phyloP scores from a whole-genome alignment of 2,797 vertebrate species.

The Gobionotothen gibberifrons region DNA sequence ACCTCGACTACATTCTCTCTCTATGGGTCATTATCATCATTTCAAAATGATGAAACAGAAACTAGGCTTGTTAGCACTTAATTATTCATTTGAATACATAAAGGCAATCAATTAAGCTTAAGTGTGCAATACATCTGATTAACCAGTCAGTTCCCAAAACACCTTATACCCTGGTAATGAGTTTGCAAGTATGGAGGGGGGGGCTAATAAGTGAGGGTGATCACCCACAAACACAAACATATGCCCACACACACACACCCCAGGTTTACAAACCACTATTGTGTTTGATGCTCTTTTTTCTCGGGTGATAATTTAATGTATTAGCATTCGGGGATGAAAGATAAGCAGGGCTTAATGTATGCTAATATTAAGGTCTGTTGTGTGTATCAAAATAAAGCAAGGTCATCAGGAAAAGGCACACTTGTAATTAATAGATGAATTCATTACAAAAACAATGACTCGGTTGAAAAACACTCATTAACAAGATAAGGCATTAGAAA shows the following conservation, averaged over 20 bases:
- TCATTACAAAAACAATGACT: conserved; percentile 78
- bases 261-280: conserved; percentile 32
- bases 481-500: conserved; percentile 73
- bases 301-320: conserved; percentile 72
- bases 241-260: conserved; percentile 25
- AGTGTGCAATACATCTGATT: conserved; percentile 87
- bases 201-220: conserved; percentile 64
- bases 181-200: conserved; percentile 71
- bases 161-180: conserved; percentile 81
- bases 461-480: conserved; percentile 70
- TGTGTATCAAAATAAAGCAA: conserved; percentile 77
- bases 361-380: conserved; percentile 77
- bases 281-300: conserved; percentile 36
- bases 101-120: conserved; percentile 86
- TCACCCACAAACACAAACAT: conserved; percentile 63
- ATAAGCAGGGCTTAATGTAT: conserved; percentile 80
- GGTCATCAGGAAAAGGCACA: conserved; percentile 70
- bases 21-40: conserved; percentile 74
- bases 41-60: conserved; percentile 78
- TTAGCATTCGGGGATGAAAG: conserved; percentile 77
- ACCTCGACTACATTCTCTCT: conserved; percentile 48
- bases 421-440: conserved; percentile 79
- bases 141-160: conserved; percentile 85
- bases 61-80: conserved; percentile 81
- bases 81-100: conserved; percentile 86